A percentile compares a stretch with the other conserved stretches of the same genome.
Evolutionary conservation across 2,113 vertebrate genomes (phyloP).

Genomic region (Saguinus imperator): DNA sequence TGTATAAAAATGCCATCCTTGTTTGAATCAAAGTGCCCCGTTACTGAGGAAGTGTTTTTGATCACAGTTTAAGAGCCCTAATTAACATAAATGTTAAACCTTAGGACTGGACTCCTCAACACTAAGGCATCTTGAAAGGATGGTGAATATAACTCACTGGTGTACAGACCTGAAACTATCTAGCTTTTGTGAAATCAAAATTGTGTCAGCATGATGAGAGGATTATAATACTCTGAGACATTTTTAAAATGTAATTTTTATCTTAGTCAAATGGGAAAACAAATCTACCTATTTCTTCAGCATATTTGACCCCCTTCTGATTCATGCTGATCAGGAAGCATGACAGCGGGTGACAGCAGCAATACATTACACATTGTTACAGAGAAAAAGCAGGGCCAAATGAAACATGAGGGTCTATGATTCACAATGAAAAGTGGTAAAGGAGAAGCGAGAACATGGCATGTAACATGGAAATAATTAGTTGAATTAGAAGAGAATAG

Average conservation of each 20-base stretch:
- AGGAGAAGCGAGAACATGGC: background rate
- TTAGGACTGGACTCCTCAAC: background rate
- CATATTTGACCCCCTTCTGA: conserved; percentile 38
- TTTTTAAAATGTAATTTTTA: background rate
- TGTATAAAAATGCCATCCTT: conserved; percentile 13
- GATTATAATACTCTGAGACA: background rate
- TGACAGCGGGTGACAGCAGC: background rate
- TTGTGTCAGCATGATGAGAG: background rate
- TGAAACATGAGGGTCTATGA: background rate
- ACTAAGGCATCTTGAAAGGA: background rate
- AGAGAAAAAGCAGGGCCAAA: background rate
- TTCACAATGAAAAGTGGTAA: background rate
- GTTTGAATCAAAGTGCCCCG: background rate
- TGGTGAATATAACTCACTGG: background rate
- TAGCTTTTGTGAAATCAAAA: conserved; percentile 46
- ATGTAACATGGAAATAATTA: conserved; percentile 70
- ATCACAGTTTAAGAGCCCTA: background rate
- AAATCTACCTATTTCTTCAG: background rate
- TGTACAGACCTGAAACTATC: background rate
- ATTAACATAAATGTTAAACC: background rate
- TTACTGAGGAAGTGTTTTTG: background rate
- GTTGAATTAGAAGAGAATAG: conserved; percentile 74
- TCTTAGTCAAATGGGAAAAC: conserved; percentile 42
- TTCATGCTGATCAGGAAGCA: conserved; percentile 61
- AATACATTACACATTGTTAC: background rate